Evolutionary conservation across 2,888 invertebrate genomes (phyloP).

Genomic region (Temnothorax ravouxi): DNA sequence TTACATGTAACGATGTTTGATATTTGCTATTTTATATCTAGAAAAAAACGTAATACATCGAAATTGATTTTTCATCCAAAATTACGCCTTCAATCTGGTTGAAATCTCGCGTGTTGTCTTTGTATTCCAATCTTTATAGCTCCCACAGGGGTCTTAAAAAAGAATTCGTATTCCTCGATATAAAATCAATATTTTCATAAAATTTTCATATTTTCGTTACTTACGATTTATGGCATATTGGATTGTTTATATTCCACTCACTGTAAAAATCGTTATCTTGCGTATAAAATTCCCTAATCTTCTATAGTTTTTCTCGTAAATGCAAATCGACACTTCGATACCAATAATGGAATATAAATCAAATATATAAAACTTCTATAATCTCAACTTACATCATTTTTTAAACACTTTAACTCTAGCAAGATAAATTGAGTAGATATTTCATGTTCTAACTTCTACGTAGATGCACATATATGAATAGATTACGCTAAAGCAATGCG

Average conservation of each 20-base stretch:
- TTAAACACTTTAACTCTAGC: not conserved
- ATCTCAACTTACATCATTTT: slow-evolving; percentile 5
- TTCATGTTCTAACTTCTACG: slow-evolving; percentile 1
- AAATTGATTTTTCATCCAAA: slow-evolving; percentile 6
- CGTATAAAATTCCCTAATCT: not conserved
- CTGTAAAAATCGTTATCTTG: not conserved
- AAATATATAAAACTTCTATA: slow-evolving; percentile 6
- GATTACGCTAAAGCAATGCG: not conserved
- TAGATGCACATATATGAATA: not conserved
- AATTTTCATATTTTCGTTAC: slow-evolving; percentile 32
- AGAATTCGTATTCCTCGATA: slow-evolving; percentile 10
- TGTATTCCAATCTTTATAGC: slow-evolving; percentile 28
- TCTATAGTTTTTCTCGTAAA: not conserved
- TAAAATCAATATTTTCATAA: slow-evolving; percentile 32
- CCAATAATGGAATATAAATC: not conserved
- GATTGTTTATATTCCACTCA: not conserved
- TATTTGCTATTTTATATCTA: not conserved
- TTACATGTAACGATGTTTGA: not conserved
- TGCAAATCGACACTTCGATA: not conserved
- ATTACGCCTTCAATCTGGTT: slow-evolving; percentile 8
- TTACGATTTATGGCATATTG: slow-evolving; percentile 12
- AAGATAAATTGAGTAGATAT: not conserved
- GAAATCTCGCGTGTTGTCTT: slow-evolving; percentile 14
- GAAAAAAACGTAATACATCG: not conserved
- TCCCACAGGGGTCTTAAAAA: not conserved